These are phyloP conservation scores for Atopsyche davidsoni DNA, from an alignment of 1,140 invertebrate genomes.

Conservation along the genomic window DNA sequence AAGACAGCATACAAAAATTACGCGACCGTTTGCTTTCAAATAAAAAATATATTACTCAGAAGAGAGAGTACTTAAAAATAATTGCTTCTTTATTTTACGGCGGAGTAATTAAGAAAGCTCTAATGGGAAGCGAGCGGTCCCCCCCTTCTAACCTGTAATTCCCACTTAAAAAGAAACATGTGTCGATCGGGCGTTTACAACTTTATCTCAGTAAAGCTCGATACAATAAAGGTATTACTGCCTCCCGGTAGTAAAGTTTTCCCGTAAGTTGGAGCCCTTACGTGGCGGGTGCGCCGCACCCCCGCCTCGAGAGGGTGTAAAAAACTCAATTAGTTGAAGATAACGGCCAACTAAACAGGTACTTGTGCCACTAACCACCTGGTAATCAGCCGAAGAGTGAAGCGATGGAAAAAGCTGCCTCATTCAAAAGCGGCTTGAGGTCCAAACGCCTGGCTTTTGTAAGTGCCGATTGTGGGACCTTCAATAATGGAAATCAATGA, in stretches of 20 bases:
- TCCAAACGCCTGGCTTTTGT: no score
- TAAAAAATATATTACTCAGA: not conserved
- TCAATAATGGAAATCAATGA: no score
- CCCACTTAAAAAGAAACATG: conserved; percentile 22
- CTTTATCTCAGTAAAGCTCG: conserved; percentile 8
- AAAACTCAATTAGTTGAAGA: conserved; percentile 30
- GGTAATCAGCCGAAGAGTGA: conserved; percentile 30
- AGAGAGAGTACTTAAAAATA: conserved; percentile 7
- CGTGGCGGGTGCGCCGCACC: conserved; percentile 16
- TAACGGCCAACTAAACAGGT: conserved; percentile 30
- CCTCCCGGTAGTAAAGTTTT: conserved; percentile 4
- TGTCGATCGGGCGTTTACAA: conserved; percentile 15
- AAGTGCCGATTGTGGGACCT: no score
- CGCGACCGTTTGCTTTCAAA: no score
- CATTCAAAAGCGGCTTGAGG: no score
- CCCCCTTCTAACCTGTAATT: conserved; percentile 3
- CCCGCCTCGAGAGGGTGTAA: conserved; percentile 19
- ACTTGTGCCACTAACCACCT: conserved; percentile 27
- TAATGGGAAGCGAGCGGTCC: not conserved
- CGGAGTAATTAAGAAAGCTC: conserved; percentile 13
- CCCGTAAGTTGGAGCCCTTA: conserved; percentile 24
- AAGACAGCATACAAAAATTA: no score
- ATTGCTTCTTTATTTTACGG: conserved; percentile 15
- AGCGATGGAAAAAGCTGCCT: no score
- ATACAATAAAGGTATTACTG: conserved; percentile 14